These are phyloP conservation scores for Drosophila ezoana DNA, from an alignment of 2,888 invertebrate genomes.

Conservation along the genomic window DNA sequence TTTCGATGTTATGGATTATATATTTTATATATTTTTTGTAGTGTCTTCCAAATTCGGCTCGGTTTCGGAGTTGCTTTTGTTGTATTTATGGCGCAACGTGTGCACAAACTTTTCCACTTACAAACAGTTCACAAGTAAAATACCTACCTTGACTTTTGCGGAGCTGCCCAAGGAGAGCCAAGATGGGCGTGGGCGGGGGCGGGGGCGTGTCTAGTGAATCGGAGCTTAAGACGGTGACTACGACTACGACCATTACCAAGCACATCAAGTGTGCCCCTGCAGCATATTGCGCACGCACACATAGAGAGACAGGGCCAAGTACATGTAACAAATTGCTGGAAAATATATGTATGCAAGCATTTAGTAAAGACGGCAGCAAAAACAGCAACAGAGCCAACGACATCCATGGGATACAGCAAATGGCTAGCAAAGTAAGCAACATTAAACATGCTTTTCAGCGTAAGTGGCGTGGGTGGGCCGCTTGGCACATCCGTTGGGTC, in stretches of 20 bases:
- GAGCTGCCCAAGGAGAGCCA: slow-evolving; percentile 36
- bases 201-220: background rate
- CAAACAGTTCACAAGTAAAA: slow-evolving; percentile 68
- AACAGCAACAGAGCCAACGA: slow-evolving; percentile 34
- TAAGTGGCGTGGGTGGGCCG: slow-evolving; percentile 75
- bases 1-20: background rate
- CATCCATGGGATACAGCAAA: slow-evolving; percentile 46
- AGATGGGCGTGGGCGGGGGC: background rate
- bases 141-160: slow-evolving; percentile 72
- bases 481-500: background rate
- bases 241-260: slow-evolving; percentile 57
- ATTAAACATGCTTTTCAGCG: slow-evolving; percentile 71
- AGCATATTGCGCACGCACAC: slow-evolving; percentile 45
- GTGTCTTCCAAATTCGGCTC: slow-evolving; percentile 46
- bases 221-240: slow-evolving; percentile 39
- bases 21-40: background rate
- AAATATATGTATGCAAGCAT: slow-evolving; percentile 54
- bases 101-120: slow-evolving; percentile 75
- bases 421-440: slow-evolving; percentile 75
- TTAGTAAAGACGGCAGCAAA: slow-evolving; percentile 40
- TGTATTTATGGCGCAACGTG: slow-evolving; percentile 63
- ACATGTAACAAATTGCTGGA: slow-evolving; percentile 69
- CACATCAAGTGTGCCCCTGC: slow-evolving; percentile 46
- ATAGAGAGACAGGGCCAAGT: slow-evolving; percentile 17
- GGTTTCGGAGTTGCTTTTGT: slow-evolving; percentile 15